These are phyloP conservation scores for Nemapogon koenigi DNA, from an alignment of 2,888 invertebrate species.

Conservation along the genomic window DNA sequence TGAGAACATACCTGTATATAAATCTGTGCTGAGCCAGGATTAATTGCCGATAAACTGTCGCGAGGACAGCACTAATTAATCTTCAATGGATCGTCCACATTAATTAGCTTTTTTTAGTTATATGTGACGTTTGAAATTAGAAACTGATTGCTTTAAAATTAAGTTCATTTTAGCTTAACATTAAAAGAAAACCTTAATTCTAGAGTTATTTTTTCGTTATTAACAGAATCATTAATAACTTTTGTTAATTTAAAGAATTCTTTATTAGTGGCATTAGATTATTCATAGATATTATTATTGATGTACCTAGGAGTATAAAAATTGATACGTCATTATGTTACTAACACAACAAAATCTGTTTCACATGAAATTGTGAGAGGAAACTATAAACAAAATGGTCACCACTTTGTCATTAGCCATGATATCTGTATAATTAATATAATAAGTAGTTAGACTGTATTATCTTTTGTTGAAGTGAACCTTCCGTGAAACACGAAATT, in stretches of 20 bases:
- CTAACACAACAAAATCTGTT: too few relatives aligned
- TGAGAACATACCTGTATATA: slow-evolving; percentile 3
- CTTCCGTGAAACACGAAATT: slow-evolving; percentile 48
- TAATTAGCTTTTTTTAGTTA: slow-evolving; percentile 28
- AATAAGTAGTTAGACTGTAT: slow-evolving; percentile 50
- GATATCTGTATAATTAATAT: slow-evolving; percentile 31
- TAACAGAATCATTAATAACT: not conserved
- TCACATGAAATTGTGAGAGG: slow-evolving; percentile 6
- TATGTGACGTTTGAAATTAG: not conserved
- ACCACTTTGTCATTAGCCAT: not conserved
- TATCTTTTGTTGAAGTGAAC: slow-evolving; percentile 26
- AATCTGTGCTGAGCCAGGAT: slow-evolving; percentile 21
- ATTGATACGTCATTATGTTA: too few relatives aligned
- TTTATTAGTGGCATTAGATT: too few relatives aligned
- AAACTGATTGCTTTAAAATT: slow-evolving; percentile 10
- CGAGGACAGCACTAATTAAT: slow-evolving; percentile 55
- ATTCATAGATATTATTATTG: too few relatives aligned
- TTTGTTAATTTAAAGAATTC: too few relatives aligned
- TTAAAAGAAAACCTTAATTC: not conserved
- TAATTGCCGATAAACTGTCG: slow-evolving; percentile 49
- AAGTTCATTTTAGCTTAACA: slow-evolving; percentile 16
- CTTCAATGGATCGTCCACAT: slow-evolving; percentile 42
- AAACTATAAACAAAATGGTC: not conserved
- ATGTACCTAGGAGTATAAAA: too few relatives aligned
- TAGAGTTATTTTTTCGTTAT: not conserved